Base-by-base conservation (phyloP, 2,888 invertebrate genomes). In the Acanthacorydalis orientalis region DNA sequence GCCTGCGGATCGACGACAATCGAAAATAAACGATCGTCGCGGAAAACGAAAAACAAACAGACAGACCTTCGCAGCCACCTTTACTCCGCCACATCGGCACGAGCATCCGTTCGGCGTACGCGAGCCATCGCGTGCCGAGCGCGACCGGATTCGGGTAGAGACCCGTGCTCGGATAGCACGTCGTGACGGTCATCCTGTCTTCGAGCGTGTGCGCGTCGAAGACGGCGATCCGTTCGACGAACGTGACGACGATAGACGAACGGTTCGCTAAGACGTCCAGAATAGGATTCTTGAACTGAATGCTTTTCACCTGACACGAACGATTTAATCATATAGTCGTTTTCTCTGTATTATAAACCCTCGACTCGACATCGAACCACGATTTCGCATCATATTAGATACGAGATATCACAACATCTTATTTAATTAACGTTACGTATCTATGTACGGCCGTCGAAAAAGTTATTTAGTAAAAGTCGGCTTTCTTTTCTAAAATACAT, bases 211-310 rank as follows among this genome's bases (percentile, higher is more conserved):
- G 79, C 2, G 91, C 84, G 68, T 92, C 91, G 64, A 93, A 91
- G 10, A 93, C 83, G 0, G 91, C 89, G 54, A 95, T 83, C 50
- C 85, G 80, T 67, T 93, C 93, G 44, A 82, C 73, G 66, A 95
- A 93, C 0, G 89, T 83, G 2, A 91, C 82, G 12, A 87, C 86
- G 43, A 96, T 75, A 9, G 88, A 88, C 50, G 86, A 78, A 56
- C 83, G 82, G 68, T 92, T 93, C n/a, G 88, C 87, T 54, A 86
- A 65, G 50, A 95, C 83, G 61, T 91, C 91, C 57, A 85, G 73
- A 46, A 95, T 83, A 1, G 83, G 82, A 64, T 83, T 89, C 69
- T 90, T 91, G 70, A 92, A 95, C 67, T 91, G 90, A 55, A 91
- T 87, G 60, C 82, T 84, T 64, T 91, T 91, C 12, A 86, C 80